Evolutionary conservation across 2,113 vertebrate species (phyloP).

Genomic region (Microtus ochrogaster): DNA sequence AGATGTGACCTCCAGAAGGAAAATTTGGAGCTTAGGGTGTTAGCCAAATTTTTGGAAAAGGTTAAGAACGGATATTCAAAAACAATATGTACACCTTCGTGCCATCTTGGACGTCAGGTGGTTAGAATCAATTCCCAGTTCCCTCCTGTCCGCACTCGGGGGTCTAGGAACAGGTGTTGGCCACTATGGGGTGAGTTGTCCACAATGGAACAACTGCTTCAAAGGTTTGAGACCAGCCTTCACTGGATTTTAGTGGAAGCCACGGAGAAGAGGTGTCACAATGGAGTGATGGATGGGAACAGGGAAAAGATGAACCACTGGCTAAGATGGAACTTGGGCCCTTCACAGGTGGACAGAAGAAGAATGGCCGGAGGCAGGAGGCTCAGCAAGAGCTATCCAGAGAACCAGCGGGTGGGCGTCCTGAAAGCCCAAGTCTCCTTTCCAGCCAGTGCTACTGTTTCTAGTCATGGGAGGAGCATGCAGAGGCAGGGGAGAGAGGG

Average conservation of each 20-base stretch:
- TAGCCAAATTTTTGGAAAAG: constrained; percentile 1
- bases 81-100: not conserved
- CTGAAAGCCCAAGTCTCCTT: not conserved
- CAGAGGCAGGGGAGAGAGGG: not conserved
- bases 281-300: rapidly evolving
- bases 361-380: not conserved
- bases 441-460: not conserved
- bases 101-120: not conserved
- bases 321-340: not conserved
- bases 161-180: not conserved
- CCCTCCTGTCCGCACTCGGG: not conserved
- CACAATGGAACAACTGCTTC: not conserved
- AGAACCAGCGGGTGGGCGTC: not conserved
- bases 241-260: not conserved
- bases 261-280: not conserved
- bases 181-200: not conserved
- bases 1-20: not conserved
- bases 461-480: not conserved
- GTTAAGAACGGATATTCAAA: not conserved
- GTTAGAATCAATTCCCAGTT: not conserved
- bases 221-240: not conserved
- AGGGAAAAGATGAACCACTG: not conserved
- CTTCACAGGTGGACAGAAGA: not conserved
- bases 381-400: too few species aligned
- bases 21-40: constrained; percentile 12